phyloP scores from a whole-genome alignment of 2,888 invertebrate species.

The Agonum fuliginosum region DNA sequence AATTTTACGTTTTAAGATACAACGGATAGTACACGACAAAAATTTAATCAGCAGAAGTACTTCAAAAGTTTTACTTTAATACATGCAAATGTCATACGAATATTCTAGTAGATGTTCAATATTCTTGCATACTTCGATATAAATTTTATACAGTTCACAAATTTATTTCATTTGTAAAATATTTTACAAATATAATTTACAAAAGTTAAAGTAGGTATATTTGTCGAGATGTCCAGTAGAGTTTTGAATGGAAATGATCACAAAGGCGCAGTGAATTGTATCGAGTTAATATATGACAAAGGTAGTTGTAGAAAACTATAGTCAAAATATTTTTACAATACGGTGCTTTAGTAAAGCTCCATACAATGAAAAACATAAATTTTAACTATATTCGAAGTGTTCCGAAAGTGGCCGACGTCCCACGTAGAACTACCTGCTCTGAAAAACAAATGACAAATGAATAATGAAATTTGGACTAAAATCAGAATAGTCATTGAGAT shows the following conservation, averaged over 20 bases:
- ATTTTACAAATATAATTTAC: not conserved
- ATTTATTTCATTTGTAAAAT: not conserved
- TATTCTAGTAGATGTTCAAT: not conserved
- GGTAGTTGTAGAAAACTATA: constrained; percentile 2
- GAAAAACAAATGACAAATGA: constrained; percentile 51
- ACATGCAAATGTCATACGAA: constrained; percentile 11
- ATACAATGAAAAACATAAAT: constrained; percentile 26
- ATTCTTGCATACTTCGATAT: constrained; percentile 4
- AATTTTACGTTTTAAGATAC: constrained; percentile 30
- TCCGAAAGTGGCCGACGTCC: constrained; percentile 28
- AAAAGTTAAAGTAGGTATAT: not conserved
- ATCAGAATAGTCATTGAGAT: constrained; percentile 46
- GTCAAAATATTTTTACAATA: constrained; percentile 33
- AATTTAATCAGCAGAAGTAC: constrained; percentile 25
- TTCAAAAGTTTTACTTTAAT: constrained; percentile 29
- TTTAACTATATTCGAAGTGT: not conserved
- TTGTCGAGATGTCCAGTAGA: too few relatives aligned
- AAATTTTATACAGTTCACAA: not conserved
- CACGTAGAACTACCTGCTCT: constrained; percentile 30
- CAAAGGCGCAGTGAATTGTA: too few relatives aligned
- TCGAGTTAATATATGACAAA: not conserved
- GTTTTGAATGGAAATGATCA: too few relatives aligned
- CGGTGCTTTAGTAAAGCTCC: not conserved
- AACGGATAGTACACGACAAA: constrained; percentile 10
- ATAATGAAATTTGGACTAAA: constrained; percentile 46